phyloP scores from a whole-genome alignment of 2,797 vertebrate species.

The Lepus townsendii region DNA sequence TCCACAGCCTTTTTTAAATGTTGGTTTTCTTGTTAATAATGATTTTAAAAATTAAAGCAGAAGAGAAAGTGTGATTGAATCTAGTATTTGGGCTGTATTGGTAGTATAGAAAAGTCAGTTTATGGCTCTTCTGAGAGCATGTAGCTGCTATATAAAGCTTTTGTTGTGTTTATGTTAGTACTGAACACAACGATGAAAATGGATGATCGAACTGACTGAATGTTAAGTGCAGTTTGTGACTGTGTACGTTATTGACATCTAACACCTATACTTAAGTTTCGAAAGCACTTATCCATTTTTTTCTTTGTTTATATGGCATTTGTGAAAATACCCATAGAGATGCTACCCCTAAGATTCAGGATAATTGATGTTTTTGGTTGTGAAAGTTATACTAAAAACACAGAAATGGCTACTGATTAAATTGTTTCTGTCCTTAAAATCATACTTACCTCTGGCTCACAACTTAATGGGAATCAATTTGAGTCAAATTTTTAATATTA shows the following conservation, averaged over 20 bases:
- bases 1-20: not conserved
- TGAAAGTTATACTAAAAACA: constrained; percentile 21
- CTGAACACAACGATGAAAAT: constrained; percentile 2
- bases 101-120: not conserved
- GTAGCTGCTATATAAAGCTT: not conserved
- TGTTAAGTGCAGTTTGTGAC: constrained; percentile 26
- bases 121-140: constrained; percentile 7
- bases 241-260: not conserved
- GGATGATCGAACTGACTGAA: not conserved
- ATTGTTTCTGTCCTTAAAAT: not conserved
- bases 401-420: constrained; percentile 19
- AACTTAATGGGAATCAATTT: not conserved
- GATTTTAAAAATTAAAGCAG: constrained; percentile 57
- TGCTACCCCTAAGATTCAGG: not conserved
- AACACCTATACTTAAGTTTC: constrained; percentile 50
- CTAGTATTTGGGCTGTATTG: constrained; percentile 1
- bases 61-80: not conserved
- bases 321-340: constrained; percentile 48
- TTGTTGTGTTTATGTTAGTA: constrained; percentile 1
- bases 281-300: not conserved
- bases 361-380: not conserved
- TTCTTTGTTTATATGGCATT: constrained; percentile 36
- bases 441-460: not conserved
- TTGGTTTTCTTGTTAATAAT: constrained; percentile 22
- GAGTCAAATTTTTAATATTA: constrained; percentile 2